phyloP scores from a whole-genome alignment of 2,888 invertebrate species.

The Elysia crispata region DNA sequence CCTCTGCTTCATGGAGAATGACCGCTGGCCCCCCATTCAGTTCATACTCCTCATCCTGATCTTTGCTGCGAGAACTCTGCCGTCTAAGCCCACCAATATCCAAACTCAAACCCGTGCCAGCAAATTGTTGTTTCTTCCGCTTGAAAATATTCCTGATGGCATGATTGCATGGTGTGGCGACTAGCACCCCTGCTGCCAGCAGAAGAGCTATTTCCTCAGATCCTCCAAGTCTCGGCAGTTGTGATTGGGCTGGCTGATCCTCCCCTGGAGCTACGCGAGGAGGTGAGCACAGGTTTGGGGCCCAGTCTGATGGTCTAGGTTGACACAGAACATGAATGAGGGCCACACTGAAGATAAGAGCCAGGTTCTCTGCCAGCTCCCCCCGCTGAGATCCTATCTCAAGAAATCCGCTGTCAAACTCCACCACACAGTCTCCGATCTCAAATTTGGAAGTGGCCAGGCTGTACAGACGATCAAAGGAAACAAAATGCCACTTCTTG shows the following conservation, averaged over 20 bases:
- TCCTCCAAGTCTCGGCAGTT: slow-evolving; percentile 56
- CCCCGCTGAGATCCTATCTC: slow-evolving; percentile 52
- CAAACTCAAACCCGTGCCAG: not conserved
- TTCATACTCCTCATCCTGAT: slow-evolving; percentile 33
- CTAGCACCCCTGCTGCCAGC: slow-evolving; percentile 78
- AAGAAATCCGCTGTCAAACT: slow-evolving; percentile 70
- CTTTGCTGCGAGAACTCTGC: not conserved
- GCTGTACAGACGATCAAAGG: slow-evolving; percentile 60
- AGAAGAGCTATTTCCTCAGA: slow-evolving; percentile 74
- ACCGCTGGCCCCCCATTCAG: slow-evolving; percentile 33
- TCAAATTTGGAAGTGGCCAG: slow-evolving; percentile 62
- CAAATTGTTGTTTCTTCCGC: slow-evolving; percentile 41
- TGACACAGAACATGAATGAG: slow-evolving; percentile 79
- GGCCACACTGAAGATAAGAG: slow-evolving; percentile 78
- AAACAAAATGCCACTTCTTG: slow-evolving; percentile 58
- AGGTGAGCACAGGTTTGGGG: slow-evolving; percentile 48
- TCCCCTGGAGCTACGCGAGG: slow-evolving; percentile 47
- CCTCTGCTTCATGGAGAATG: slow-evolving; percentile 40
- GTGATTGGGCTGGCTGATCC: slow-evolving; percentile 50
- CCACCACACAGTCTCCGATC: slow-evolving; percentile 61
- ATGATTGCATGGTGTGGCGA: slow-evolving; percentile 73
- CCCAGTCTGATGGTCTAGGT: slow-evolving; percentile 72
- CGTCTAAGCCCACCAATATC: not conserved
- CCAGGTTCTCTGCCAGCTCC: slow-evolving; percentile 78
- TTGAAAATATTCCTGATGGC: slow-evolving; percentile 61